Evolutionary conservation across 2,113 vertebrate genomes (phyloP).

Genomic region (Galbula dea): DNA sequence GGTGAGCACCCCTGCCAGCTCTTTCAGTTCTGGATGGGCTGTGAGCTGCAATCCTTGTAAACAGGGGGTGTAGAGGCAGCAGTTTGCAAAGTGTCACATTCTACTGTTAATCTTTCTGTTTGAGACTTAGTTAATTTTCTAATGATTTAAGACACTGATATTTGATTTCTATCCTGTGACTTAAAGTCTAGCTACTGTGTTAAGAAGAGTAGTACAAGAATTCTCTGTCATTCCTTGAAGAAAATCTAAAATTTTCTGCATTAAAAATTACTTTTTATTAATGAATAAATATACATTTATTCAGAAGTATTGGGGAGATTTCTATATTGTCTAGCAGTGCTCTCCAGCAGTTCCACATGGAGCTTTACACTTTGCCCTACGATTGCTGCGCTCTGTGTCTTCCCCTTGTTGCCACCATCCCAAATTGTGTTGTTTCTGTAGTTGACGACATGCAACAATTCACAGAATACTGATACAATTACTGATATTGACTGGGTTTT

Average conservation of each 20-base stretch:
- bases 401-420: not conserved
- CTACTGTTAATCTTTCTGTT: not conserved
- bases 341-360: not conserved
- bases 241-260: not conserved
- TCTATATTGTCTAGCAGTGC: not conserved
- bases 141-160: not conserved
- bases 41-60: not conserved
- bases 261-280: not conserved
- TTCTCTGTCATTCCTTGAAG: not conserved
- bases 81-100: not conserved
- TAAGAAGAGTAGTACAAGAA: not conserved
- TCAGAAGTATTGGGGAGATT: not conserved
- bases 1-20: too few relatives aligned
- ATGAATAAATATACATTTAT: not conserved
- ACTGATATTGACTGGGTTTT: not conserved
- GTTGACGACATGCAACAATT: not conserved
- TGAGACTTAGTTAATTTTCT: not conserved
- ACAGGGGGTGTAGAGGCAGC: accelerated
- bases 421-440: not conserved
- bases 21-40: not conserved
- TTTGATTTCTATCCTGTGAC: not conserved
- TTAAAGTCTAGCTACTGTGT: not conserved
- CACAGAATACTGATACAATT: not conserved
- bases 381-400: not conserved
- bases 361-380: not conserved